Evolutionary conservation across 2,113 vertebrate genomes (phyloP).

Genomic region (Mobula hypostoma): DNA sequence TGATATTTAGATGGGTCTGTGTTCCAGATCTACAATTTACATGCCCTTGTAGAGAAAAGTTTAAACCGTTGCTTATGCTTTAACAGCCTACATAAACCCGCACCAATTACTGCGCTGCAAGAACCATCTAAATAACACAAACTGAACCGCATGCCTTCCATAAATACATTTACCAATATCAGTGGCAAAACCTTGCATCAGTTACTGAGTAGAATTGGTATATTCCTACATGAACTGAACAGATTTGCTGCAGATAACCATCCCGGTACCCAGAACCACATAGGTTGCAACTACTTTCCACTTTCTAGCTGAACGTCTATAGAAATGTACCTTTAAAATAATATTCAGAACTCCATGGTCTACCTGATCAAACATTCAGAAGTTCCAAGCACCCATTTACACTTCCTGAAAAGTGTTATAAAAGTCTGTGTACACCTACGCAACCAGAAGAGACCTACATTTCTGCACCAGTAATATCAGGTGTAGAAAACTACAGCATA

Average conservation of each 20-base stretch:
- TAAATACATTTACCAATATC: conserved; percentile 27
- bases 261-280: not conserved
- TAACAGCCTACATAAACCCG: conserved; percentile 31
- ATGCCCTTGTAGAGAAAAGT: not conserved
- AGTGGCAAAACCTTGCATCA: not conserved
- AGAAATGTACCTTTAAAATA: not conserved
- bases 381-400: not conserved
- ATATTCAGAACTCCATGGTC: not conserved
- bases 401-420: conserved; percentile 39
- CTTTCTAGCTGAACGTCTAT: not conserved
- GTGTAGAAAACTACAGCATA: not conserved
- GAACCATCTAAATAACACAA: not conserved
- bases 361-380: conserved; percentile 20
- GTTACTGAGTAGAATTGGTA: not conserved
- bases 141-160: conserved; percentile 4
- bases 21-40: not conserved
- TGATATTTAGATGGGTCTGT: not conserved
- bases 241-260: conserved; percentile 36
- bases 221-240: not conserved
- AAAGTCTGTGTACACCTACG: conserved; percentile 41
- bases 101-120: not conserved
- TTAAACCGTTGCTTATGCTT: not conserved
- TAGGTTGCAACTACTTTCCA: not conserved
- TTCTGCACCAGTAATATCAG: conserved; percentile 43
- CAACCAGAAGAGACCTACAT: conserved; percentile 59